These are phyloP conservation scores for Hippopotamyrus pictus DNA, from an alignment of 2,797 vertebrate species.

Conservation along the genomic window DNA sequence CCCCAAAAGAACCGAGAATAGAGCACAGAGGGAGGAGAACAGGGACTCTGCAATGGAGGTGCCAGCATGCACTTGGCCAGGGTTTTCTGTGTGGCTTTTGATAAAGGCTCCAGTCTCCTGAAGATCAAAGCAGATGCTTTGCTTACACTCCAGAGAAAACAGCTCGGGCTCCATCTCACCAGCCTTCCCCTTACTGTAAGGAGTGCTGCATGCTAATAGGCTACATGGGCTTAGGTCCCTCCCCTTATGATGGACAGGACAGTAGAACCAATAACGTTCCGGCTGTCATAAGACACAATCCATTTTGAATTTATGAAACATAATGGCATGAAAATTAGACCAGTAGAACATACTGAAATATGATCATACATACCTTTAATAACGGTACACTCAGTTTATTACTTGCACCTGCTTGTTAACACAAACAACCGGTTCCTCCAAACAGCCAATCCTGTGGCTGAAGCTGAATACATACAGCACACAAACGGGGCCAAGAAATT, in stretches of 20 bases:
- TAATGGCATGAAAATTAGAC: not conserved
- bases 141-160: conserved; percentile 44
- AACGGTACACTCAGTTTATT: not conserved
- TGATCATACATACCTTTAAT: not conserved
- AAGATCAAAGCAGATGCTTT: conserved; percentile 45
- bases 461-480: not conserved
- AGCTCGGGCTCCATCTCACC: not conserved
- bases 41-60: conserved; percentile 35
- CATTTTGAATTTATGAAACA: too few relatives aligned
- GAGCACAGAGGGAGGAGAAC: not conserved
- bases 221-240: not conserved
- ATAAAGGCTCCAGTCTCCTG: conserved; percentile 60
- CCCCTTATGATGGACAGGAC: not conserved
- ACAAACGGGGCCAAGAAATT: not conserved
- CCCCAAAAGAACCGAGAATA: conserved; percentile 47
- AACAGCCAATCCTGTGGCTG: not conserved
- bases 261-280: not conserved
- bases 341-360: not conserved
- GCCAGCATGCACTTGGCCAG: conserved; percentile 48
- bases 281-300: not conserved
- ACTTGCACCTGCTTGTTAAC: not conserved
- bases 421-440: not conserved
- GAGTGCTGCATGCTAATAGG: not conserved
- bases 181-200: not conserved
- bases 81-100: conserved; percentile 52